phyloP scores from a whole-genome alignment of 2,797 vertebrate species.

The Rhynchotus rufescens region DNA sequence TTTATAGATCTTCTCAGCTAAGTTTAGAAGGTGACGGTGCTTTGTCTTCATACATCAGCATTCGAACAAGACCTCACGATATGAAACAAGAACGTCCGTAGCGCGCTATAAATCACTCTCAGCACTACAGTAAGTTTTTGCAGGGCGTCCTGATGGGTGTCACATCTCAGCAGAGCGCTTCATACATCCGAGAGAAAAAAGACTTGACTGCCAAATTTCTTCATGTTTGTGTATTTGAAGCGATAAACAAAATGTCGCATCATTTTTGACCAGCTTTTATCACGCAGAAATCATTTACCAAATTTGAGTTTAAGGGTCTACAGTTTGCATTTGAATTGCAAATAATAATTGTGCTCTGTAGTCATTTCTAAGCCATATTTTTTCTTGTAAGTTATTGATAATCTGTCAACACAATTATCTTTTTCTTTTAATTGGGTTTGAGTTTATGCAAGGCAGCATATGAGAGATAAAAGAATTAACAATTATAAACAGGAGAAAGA shows the following conservation, averaged over 20 bases:
- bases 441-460: not conserved
- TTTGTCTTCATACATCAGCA: constrained; percentile 63
- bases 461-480: not conserved
- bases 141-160: constrained; percentile 2
- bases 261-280: not conserved
- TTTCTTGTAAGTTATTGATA: not conserved
- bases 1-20: constrained; percentile 47
- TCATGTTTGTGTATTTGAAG: not conserved
- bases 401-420: constrained; percentile 6
- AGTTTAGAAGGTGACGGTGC: constrained; percentile 46
- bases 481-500: not conserved
- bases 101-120: constrained; percentile 54
- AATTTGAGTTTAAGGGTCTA: constrained; percentile 11
- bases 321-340: constrained; percentile 54
- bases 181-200: constrained; percentile 7
- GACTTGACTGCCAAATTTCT: constrained; percentile 2
- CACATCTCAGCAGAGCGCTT: constrained; percentile 28
- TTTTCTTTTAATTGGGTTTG: constrained; percentile 34
- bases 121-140: constrained; percentile 15
- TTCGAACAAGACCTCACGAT: constrained; percentile 56
- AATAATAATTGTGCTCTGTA: constrained; percentile 15
- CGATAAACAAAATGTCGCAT: not conserved
- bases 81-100: not conserved
- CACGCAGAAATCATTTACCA: not conserved
- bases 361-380: not conserved